phyloP scores from a whole-genome alignment of 35 echinoderm and acorn worm genomes.

The Lytechinus pictus region DNA sequence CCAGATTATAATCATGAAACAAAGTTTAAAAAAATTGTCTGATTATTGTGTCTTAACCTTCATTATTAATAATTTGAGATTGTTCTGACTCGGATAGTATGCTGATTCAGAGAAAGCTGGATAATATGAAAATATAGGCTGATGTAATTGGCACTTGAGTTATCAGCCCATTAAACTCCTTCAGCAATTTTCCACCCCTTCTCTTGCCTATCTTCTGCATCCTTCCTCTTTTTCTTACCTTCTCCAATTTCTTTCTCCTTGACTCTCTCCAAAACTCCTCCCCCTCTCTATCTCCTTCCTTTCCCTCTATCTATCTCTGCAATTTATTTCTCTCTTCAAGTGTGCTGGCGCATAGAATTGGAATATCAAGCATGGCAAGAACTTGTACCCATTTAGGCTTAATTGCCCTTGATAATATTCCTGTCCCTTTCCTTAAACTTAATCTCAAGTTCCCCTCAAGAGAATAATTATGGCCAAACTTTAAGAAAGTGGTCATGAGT shows the following conservation, averaged over 20 bases:
- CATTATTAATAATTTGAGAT: too few species aligned
- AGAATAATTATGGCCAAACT: not conserved
- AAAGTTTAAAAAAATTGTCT: too few species aligned
- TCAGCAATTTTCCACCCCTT: not conserved
- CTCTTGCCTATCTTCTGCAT: too few species aligned
- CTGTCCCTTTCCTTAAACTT: not conserved
- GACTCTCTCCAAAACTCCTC: not conserved
- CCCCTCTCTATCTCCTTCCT: not conserved
- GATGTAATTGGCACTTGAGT: too few species aligned
- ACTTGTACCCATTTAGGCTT: not conserved
- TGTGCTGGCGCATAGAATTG: not conserved
- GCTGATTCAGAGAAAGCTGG: too few species aligned
- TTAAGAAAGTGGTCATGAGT: not conserved
- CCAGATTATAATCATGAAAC: too few species aligned
- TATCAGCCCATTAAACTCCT: not conserved
- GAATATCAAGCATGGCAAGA: not conserved
- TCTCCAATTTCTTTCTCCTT: not conserved
- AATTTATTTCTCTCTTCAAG: not conserved
- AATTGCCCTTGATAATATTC: not conserved
- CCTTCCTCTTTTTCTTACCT: not conserved
- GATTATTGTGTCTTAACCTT: too few species aligned
- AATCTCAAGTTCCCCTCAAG: not conserved
- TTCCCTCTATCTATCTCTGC: not conserved
- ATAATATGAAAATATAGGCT: too few species aligned
- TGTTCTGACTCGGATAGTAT: too few species aligned